These are phyloP conservation scores for Nasua narica DNA, from an alignment of 2,797 vertebrate genomes.

Conservation along the genomic window DNA sequence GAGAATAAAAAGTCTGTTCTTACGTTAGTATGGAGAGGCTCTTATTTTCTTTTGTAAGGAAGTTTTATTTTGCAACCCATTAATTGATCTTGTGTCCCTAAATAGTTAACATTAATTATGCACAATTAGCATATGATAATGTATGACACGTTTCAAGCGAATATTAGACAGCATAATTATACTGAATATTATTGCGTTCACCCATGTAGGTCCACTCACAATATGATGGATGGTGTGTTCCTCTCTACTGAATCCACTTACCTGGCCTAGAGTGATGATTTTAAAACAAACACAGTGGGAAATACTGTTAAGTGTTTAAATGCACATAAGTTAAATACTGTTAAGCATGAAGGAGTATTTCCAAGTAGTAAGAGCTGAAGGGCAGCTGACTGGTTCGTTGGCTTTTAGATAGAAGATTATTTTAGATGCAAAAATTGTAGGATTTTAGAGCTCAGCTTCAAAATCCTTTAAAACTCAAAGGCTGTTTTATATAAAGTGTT, in stretches of 20 bases:
- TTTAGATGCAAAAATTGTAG: conserved; percentile 70
- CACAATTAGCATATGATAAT: conserved; percentile 98
- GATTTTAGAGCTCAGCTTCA: conserved; percentile 79
- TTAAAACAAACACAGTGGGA: conserved; percentile 80
- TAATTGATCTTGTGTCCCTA: conserved; percentile 90
- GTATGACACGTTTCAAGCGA: conserved; percentile 93
- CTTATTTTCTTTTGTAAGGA: neutral
- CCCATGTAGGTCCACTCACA: conserved; percentile 77
- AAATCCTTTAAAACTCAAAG: conserved; percentile 80
- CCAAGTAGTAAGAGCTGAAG: conserved; percentile 67
- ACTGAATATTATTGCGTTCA: conserved; percentile 81
- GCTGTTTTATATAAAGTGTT: conserved; percentile 68
- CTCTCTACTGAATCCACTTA: conserved; percentile 80
- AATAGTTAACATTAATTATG: conserved; percentile 97
- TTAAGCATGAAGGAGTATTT: conserved; percentile 69
- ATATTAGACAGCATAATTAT: conserved; percentile 95
- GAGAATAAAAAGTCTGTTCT: conserved; percentile 85
- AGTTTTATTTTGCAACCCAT: conserved; percentile 89
- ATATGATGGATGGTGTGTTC: conserved; percentile 83
- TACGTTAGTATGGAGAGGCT: conserved; percentile 69
- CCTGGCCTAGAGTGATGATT: conserved; percentile 80
- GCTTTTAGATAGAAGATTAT: conserved; percentile 80
- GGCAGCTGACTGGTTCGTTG: conserved; percentile 74
- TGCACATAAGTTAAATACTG: conserved; percentile 74
- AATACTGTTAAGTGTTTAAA: conserved; percentile 57